Conservation (phyloP, 2,888 invertebrate species). For the Mycalesis mineus region DNA sequence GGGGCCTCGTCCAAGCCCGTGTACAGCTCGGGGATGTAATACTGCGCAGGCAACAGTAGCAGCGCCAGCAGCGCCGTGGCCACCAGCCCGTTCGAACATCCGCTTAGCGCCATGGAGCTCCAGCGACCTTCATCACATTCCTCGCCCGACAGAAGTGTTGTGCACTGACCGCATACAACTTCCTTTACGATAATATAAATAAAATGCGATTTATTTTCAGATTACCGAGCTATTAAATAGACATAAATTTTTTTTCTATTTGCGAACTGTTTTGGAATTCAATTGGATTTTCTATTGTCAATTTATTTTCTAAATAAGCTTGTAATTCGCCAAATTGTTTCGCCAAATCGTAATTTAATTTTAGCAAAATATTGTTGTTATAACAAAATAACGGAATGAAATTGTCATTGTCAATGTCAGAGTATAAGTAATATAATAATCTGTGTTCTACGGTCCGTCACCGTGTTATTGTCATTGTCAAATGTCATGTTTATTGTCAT, state of each 20-base stretch:
- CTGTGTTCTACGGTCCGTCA: no score
- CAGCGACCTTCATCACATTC: conserved; percentile 15
- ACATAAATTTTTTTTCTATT: no score
- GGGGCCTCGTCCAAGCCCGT: conserved; percentile 27
- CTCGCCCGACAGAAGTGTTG: conserved; percentile 4
- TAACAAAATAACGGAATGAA: background rate
- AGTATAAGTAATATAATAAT: no score
- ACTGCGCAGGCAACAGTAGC: conserved; percentile 54
- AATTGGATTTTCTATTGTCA: no score
- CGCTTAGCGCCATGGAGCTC: conserved; percentile 47
- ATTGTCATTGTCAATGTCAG: background rate
- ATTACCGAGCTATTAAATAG: background rate
- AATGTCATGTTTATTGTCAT: background rate
- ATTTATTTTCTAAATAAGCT: no score
- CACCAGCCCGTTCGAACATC: conserved; percentile 51
- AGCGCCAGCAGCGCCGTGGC: conserved; percentile 48
- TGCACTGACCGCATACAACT: background rate
- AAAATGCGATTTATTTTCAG: background rate
- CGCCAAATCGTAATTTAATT: no score
- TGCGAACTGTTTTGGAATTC: no score
- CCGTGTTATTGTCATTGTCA: background rate
- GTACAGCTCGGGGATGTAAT: conserved; percentile 42
- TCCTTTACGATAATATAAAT: background rate
- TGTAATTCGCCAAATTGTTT: no score
- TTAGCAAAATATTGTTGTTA: no score